A percentile compares a stretch with the other conserved stretches of the same genome.
These are phyloP conservation scores for Platyscapa corneri DNA, from an alignment of 1,140 invertebrate genomes.

Conservation along the genomic window DNA sequence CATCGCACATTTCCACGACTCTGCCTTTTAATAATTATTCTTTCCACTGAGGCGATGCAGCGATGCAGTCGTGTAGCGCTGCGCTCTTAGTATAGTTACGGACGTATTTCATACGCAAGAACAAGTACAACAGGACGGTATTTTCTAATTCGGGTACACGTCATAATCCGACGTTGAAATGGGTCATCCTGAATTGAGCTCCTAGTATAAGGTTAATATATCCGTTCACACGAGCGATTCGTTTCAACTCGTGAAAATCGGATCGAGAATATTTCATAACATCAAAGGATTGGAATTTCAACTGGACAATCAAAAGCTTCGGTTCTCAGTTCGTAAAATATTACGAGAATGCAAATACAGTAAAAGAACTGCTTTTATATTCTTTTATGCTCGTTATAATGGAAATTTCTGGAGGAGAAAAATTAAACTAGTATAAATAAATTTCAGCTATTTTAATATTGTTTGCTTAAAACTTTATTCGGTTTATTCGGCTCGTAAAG, in stretches of 20 bases:
- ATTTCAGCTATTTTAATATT: not conserved
- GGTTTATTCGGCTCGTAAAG: too few relatives aligned
- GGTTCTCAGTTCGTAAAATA: not conserved
- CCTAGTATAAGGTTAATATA: not conserved
- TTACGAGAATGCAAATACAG: not conserved
- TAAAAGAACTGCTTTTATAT: not conserved
- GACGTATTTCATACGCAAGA: not conserved
- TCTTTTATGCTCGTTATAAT: too few relatives aligned
- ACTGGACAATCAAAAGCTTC: not conserved
- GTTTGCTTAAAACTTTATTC: not conserved
- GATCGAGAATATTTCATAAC: not conserved
- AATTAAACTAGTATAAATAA: not conserved
- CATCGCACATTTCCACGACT: not conserved
- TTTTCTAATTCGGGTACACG: conserved; percentile 22
- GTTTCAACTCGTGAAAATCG: not conserved
- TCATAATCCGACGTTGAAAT: not conserved
- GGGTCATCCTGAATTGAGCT: conserved; percentile 27
- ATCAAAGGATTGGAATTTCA: not conserved
- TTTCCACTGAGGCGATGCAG: not conserved
- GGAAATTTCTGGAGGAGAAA: not conserved
- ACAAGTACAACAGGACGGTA: not conserved
- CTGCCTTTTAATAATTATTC: not conserved
- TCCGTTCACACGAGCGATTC: conserved; percentile 4
- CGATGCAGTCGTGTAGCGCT: too few relatives aligned
- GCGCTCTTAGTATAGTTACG: not conserved